Base-by-base conservation (phyloP, 2,113 vertebrate species). In the Conger conger region DNA sequence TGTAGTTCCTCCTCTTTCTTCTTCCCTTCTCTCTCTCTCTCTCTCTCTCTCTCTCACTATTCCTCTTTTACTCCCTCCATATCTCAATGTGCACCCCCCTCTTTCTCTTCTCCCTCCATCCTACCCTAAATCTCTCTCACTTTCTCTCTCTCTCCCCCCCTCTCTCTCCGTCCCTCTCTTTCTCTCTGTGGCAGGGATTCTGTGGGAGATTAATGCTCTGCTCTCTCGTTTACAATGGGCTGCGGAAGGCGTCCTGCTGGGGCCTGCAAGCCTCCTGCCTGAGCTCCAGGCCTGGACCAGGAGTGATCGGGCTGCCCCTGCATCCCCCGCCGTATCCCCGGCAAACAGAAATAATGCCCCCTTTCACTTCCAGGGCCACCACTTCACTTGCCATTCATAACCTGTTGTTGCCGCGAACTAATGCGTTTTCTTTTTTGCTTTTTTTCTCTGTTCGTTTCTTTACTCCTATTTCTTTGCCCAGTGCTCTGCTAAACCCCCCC, bases 311-410 rank as follows among this genome's bases (percentile, higher is more conserved):
- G 88, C 91, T 86, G 86, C 86, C 90, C 82, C 42, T 82, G 86
- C 89, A 68, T 91, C 87, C 87, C 76, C 83, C 82, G 86, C 84
- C 87, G 89, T 88, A 92, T 94, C 90, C 90, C 88, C 89, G 90
- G 87, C 88, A 90, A 92, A 91, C 85, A 85, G 86, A 36, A 90
- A 93, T 90, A 93, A 94, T 93, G 33, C 36, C 68, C 87, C 89
- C 90, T 93, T 94, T 94, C 84, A 92, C 88, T 82, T 82, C 82
- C 20, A 35, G 82, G 37, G 77, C 86, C 83, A n/a, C 83, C 50
- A 88, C 84, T 82, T 84, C 81, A 86, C 86, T 88, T 84, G 15
- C 83, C 82, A 82, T 92, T 92, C 88, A 91, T 85, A 89, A 91
- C 87, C 87, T 76, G 81, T 87, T 88, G 83, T 90, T 91, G 84